A percentile compares a stretch with the other conserved stretches of the same genome.
Evolutionary conservation across 2,888 invertebrate genomes (phyloP).

Genomic region (Philereme transversata): DNA sequence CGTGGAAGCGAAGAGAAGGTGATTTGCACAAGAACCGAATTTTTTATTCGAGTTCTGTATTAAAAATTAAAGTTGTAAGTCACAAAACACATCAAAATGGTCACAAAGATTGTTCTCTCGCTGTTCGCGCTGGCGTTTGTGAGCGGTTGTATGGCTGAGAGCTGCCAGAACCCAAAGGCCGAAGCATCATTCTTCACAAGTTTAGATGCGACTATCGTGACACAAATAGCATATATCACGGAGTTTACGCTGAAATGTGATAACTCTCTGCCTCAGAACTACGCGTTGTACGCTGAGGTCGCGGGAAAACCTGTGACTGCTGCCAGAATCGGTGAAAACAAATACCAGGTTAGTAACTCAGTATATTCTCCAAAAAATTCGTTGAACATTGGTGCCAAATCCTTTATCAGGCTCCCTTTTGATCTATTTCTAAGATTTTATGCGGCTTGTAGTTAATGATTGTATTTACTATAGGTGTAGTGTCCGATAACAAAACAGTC

Average conservation of each 20-base stretch:
- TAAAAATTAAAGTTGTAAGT: slow-evolving; percentile 48
- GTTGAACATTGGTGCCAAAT: too few species aligned
- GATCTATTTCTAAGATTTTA: too few species aligned
- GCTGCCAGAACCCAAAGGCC: slow-evolving; percentile 86
- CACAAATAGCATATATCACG: slow-evolving; percentile 94
- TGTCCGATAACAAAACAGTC: too few species aligned
- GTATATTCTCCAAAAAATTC: not conserved
- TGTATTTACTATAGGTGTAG: too few species aligned
- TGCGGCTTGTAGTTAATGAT: too few species aligned
- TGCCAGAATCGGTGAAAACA: slow-evolving; percentile 89
- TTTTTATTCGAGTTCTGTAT: slow-evolving; percentile 28
- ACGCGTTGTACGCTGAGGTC: slow-evolving; percentile 94
- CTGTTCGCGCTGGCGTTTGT: slow-evolving; percentile 57
- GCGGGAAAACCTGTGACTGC: slow-evolving; percentile 94
- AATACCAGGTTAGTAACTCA: slow-evolving; percentile 89
- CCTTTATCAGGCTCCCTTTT: too few species aligned
- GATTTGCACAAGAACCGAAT: slow-evolving; percentile 12
- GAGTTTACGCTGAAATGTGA: slow-evolving; percentile 94
- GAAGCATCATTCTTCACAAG: slow-evolving; percentile 94
- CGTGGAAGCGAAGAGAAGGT: slow-evolving; percentile 33
- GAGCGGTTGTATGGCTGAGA: slow-evolving; percentile 56
- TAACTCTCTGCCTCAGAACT: slow-evolving; percentile 84
- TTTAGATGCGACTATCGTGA: slow-evolving; percentile 95
- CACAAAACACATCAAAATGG: slow-evolving; percentile 65
- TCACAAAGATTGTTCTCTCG: slow-evolving; percentile 66